Evolutionary conservation across 2,797 vertebrate genomes (phyloP).

Genomic region (Gallinago solitaria): DNA sequence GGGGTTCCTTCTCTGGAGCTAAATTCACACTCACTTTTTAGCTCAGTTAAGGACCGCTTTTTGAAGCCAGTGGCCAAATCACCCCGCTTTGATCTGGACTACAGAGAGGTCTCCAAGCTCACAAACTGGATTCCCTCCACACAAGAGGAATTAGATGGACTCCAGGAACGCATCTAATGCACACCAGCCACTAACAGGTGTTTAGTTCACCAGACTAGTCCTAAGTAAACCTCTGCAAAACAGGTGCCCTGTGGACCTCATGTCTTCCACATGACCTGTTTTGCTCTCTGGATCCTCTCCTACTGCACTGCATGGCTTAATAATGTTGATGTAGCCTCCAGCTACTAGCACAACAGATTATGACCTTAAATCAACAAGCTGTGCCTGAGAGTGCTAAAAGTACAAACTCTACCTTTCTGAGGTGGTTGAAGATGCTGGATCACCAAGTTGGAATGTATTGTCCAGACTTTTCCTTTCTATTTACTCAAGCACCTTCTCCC

Average conservation of each 20-base stretch:
- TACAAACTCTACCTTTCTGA: neutral
- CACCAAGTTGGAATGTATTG: neutral
- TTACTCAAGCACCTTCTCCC: neutral
- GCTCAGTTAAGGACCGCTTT: neutral
- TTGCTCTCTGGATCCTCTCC: neutral
- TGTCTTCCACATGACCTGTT: neutral
- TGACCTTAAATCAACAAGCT: neutral
- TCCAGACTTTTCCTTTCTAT: neutral
- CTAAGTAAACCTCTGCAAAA: neutral
- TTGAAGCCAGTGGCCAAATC: neutral
- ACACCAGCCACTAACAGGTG: neutral
- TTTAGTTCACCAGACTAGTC: neutral
- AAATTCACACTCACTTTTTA: neutral
- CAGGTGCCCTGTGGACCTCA: neutral
- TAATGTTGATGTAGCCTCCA: neutral
- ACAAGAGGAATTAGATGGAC: neutral
- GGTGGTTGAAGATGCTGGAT: neutral
- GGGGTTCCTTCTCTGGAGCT: neutral
- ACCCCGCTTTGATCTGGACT: accelerated
- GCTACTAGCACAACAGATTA: neutral
- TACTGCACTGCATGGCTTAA: neutral
- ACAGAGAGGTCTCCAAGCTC: neutral
- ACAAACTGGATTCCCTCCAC: neutral
- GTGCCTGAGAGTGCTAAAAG: neutral
- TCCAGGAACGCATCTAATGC: neutral